These are phyloP conservation scores for Tetanocera ferruginea DNA, from an alignment of 2,888 invertebrate species.

Conservation along the genomic window DNA sequence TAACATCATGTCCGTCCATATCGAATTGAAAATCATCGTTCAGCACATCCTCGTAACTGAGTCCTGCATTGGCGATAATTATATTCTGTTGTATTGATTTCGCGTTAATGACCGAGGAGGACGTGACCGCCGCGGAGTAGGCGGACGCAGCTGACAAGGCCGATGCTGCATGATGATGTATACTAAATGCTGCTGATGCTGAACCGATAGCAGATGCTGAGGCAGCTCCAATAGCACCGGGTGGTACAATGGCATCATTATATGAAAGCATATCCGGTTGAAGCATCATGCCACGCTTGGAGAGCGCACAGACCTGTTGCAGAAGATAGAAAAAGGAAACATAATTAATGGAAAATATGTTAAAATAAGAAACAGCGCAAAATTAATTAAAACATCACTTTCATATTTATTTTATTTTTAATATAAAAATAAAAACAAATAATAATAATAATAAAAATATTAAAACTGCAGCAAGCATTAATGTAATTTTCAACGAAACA, in stretches of 20 bases:
- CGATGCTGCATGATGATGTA: constrained; percentile 49
- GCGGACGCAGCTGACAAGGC: constrained; percentile 24
- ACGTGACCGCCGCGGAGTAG: constrained; percentile 48
- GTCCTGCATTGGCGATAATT: constrained; percentile 71
- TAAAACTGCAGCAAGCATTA: too few species aligned
- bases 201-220: constrained; percentile 47
- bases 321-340: constrained; percentile 2
- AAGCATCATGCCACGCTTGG: constrained; percentile 76
- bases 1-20: constrained; percentile 94
- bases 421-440: background rate
- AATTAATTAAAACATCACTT: constrained; percentile 7
- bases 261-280: constrained; percentile 71
- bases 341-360: constrained; percentile 14
- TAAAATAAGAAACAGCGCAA: background rate
- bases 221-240: constrained; percentile 51
- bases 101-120: constrained; percentile 53
- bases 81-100: constrained; percentile 65
- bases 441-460: too few species aligned
- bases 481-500: too few species aligned
- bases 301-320: constrained; percentile 79
- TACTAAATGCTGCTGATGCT: constrained; percentile 44
- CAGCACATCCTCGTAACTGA: constrained; percentile 88
- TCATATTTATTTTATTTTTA: background rate
- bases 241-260: constrained; percentile 59
- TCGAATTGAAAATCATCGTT: constrained; percentile 91